Evolutionary conservation across 2,888 invertebrate species (phyloP), one percentile per base, ranked within the genome.

Genomic region (Rugalucina vietnamica): DNA sequence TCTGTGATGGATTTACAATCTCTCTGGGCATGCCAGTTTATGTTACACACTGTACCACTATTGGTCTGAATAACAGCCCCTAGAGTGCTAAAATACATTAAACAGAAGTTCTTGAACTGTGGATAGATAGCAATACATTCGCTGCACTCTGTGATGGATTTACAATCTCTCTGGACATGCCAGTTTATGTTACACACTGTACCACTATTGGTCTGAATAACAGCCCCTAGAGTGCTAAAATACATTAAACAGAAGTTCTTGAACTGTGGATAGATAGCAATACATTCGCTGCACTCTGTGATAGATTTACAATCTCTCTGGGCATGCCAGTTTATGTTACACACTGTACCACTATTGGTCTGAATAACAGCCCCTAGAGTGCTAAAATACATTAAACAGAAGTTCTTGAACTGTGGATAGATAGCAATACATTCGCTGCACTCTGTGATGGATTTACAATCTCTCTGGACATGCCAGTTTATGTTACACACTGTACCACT

Each of bases 101-200:
- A n/a, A n/a, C n/a, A n/a, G n/a, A n/a, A n/a, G n/a, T n/a, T n/a
- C 1, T 96, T 96, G 89, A 97, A 97, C 74, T 96, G 95, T 0
- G 98, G 97, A 97, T 97, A 98, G 0, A 96, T 96, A 0, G 98
- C 97, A 43, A 98, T 95, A 92, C 98, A 99, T 27, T 97, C 96
- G 0, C 97, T 96, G 91, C 98, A 99, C 0, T 97, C 97, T 21
- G 96, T 96, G 90, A 97, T 97, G 88, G 97, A 96, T 34, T 97
- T 96, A 94, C 98, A 99, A 84, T 91, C 88, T 12, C 93, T 82
- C 10, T 78, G 65, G 12, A 50, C 37, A 79, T 90, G 87, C 90
- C 91, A 91, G 12, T 81, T 36, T 8, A 74, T n/a, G 72, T 88
- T 84, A 84, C 90, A 90, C n/a, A 54, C 24, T 29, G 70, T 54